Evolutionary conservation across 2,113 vertebrate species (phyloP).

Genomic region (Nicator chloris): DNA sequence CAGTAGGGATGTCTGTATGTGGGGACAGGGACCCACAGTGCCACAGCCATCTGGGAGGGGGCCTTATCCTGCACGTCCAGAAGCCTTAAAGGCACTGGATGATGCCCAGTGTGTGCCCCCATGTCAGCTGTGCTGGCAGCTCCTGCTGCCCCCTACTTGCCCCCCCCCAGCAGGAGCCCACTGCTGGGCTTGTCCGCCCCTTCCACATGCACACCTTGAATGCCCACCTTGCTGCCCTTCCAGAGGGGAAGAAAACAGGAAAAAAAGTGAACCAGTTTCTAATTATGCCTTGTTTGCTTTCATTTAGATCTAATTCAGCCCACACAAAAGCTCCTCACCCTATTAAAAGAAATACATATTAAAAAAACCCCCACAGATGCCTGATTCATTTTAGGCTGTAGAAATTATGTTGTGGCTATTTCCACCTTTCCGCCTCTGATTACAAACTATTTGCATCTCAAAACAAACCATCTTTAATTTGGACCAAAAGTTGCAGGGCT

Average conservation of each 20-base stretch:
- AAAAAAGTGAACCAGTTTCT: slow-evolving; percentile 27
- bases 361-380: not conserved
- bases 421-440: slow-evolving; percentile 65
- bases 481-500: slow-evolving; percentile 48
- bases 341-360: slow-evolving; percentile 24
- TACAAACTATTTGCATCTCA: slow-evolving; percentile 64
- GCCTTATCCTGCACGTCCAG: rapidly evolving
- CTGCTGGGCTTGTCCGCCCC: rapidly evolving
- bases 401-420: slow-evolving; percentile 23
- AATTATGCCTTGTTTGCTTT: slow-evolving; percentile 71
- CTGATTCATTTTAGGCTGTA: slow-evolving; percentile 19
- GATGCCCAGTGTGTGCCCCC: rapidly evolving
- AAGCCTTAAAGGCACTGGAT: not conserved
- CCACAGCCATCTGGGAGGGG: rapidly evolving
- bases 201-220: not conserved
- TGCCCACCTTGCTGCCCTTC: not conserved
- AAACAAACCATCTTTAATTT: slow-evolving; percentile 65
- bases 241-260: not conserved
- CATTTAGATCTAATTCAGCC: slow-evolving; percentile 64
- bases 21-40: not conserved
- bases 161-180: rapidly evolving
- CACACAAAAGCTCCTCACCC: slow-evolving; percentile 46
- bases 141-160: not conserved
- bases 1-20: rapidly evolving
- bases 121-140: rapidly evolving